Base-by-base conservation (phyloP, 2,797 vertebrate genomes). In the Xenentodon cancila region DNA sequence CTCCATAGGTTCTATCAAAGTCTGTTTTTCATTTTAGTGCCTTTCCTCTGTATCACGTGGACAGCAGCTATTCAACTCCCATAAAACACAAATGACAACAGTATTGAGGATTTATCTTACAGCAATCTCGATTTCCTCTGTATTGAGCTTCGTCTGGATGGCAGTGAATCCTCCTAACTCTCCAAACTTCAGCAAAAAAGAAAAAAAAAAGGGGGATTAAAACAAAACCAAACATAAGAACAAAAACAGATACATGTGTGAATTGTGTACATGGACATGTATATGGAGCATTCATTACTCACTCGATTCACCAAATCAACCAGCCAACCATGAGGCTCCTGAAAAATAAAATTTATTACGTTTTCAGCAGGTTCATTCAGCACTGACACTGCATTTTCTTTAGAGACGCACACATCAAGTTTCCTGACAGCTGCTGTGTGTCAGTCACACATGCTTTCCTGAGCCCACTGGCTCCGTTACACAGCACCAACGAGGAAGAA, bases 251-350 rank as follows among this genome's bases (percentile, higher is more conserved):
- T 4, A 27, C 22, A 64, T 59, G 4, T 51, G n/a, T 27, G 7
- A 25, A 1, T 37, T 22, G 21, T 34, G 8, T 27, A 44, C 34
- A 52, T 12, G 30, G 18, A 50, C 6, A 32, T 3, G 7, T 34
- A 22, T 47, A 3, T 18, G 25, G 18, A 61, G 9, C 6, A 27
- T 25, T 44, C 3, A 20, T 37, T 57, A 88, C 94, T 89, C 92
- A 99, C 98, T 92, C 95, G 95, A 90, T 99, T 99, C 68, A 99
- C 97, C 71, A 99, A 91, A 88, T 99, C 98, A 72, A 99, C 97
- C 79, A 99, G 93, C 98, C 98, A 99, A 32, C 98, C 98, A n/a
- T 99, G 97, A 82, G 98, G 98, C 81, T 99, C 98, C 98, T 97
- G 81, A 88, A 84, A 90, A 60, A 90, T 17, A 84, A 11, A 56